Evolutionary conservation across 2,113 vertebrate genomes (phyloP).

Genomic region (Paramormyrops kingsleyae): DNA sequence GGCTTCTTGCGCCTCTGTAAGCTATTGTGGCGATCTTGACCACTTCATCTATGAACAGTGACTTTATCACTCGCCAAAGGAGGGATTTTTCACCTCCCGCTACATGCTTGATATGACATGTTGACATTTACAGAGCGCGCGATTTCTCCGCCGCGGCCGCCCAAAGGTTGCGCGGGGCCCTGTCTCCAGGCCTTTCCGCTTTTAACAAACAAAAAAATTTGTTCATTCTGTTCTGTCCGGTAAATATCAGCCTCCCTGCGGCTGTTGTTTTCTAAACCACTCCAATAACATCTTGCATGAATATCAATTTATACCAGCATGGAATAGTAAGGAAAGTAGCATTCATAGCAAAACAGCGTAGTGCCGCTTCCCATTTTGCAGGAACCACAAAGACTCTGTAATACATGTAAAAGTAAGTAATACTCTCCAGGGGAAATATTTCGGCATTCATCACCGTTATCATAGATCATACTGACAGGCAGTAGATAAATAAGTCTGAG

Average conservation of each 20-base stretch:
- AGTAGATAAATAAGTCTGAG: background rate
- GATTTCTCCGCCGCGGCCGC: slow-evolving; percentile 11
- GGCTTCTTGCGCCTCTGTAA: background rate
- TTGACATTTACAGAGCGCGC: slow-evolving; percentile 32
- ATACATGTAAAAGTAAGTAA: background rate
- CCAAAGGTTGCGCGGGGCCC: slow-evolving; percentile 26
- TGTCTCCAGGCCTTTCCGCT: slow-evolving; percentile 24
- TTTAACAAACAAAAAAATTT: slow-evolving; percentile 31
- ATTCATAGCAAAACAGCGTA: background rate
- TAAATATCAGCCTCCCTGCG: slow-evolving; percentile 19
- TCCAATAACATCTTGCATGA: slow-evolving; percentile 16
- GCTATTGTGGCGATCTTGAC: background rate
- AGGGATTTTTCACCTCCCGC: slow-evolving; percentile 26
- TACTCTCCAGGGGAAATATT: background rate
- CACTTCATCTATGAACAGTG: slow-evolving; percentile 9
- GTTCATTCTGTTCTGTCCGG: slow-evolving; percentile 27
- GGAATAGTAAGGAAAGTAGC: background rate
- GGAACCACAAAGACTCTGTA: background rate
- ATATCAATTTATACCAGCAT: background rate
- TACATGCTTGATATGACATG: slow-evolving; percentile 30
- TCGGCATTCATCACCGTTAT: background rate
- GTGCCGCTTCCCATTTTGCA: background rate
- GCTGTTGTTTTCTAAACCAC: slow-evolving; percentile 28
- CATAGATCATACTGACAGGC: background rate
- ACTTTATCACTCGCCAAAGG: slow-evolving; percentile 17